Percentiles rank a stretch among this genome's conserved stretches.
These are phyloP conservation scores for Nymphalis polychloros DNA, from an alignment of 2,888 invertebrate genomes.

Conservation along the genomic window DNA sequence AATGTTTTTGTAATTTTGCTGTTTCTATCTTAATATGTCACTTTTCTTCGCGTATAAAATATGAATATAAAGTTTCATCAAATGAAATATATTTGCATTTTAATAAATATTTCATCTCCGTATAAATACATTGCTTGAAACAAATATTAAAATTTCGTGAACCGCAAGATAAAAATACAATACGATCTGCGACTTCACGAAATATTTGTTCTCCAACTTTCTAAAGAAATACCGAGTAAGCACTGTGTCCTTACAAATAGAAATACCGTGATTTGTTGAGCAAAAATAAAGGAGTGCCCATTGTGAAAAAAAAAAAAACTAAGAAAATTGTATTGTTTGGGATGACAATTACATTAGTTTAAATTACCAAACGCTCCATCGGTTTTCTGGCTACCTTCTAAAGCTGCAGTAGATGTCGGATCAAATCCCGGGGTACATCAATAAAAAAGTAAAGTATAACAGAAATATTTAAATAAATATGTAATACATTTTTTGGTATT, in stretches of 20 bases:
- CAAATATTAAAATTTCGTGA: conserved; percentile 33
- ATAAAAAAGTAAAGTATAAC: no score
- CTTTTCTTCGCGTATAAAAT: neutral
- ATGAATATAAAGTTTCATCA: neutral
- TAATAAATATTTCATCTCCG: conserved; percentile 28
- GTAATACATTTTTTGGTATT: no score
- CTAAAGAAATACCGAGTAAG: conserved; percentile 17
- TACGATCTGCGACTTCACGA: conserved; percentile 18
- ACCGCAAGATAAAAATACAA: conserved; percentile 26
- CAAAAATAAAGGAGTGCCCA: neutral
- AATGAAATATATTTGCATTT: conserved; percentile 28
- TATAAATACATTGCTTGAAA: conserved; percentile 22
- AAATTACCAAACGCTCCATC: no score
- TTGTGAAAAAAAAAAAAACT: neutral
- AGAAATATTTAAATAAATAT: no score
- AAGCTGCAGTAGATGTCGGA: no score
- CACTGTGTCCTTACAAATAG: conserved; percentile 13
- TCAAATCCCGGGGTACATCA: no score
- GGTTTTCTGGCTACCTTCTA: no score
- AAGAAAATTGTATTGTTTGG: neutral
- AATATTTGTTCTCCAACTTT: conserved; percentile 19
- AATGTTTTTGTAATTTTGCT: no score
- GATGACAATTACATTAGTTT: neutral
- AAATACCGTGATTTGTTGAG: neutral
- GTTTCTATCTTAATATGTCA: neutral